Evolutionary conservation across 2,888 invertebrate species (phyloP).

Genomic region (Aleiodes alternator): DNA sequence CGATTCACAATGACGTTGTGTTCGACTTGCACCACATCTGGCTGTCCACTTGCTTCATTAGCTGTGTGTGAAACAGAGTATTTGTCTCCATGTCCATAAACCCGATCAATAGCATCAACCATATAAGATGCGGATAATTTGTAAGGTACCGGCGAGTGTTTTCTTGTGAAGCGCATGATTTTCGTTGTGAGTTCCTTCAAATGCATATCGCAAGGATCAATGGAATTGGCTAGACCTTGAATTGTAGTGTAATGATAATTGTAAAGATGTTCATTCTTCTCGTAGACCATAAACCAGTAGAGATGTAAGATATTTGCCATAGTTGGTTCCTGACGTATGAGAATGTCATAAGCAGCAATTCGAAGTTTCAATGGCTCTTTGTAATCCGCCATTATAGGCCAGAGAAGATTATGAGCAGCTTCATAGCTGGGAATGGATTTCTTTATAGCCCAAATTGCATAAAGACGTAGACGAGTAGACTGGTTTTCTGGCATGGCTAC

Average conservation of each 20-base stretch:
- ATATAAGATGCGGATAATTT: slow-evolving; percentile 65
- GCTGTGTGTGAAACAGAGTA: slow-evolving; percentile 64
- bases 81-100: slow-evolving; percentile 74
- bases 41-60: slow-evolving; percentile 68
- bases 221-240: slow-evolving; percentile 72
- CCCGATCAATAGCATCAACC: slow-evolving; percentile 73
- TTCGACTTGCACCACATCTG: slow-evolving; percentile 65
- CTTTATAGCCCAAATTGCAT: slow-evolving; percentile 74
- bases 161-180: slow-evolving; percentile 70
- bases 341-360: slow-evolving; percentile 73
- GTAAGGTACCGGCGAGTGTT: slow-evolving; percentile 62
- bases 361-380: slow-evolving; percentile 73
- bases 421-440: slow-evolving; percentile 62
- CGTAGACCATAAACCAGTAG: slow-evolving; percentile 75
- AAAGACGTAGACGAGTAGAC: slow-evolving; percentile 68
- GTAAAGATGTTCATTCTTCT: slow-evolving; percentile 75
- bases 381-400: slow-evolving; percentile 76
- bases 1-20: slow-evolving; percentile 57
- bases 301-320: slow-evolving; percentile 72
- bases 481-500: slow-evolving; percentile 59
- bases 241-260: slow-evolving; percentile 76
- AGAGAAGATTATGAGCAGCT: slow-evolving; percentile 70
- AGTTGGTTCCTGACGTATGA: slow-evolving; percentile 71
- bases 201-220: slow-evolving; percentile 72
- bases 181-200: slow-evolving; percentile 68